phyloP scores from a whole-genome alignment of 2,113 vertebrate genomes.

The Saimiri boliviensis region DNA sequence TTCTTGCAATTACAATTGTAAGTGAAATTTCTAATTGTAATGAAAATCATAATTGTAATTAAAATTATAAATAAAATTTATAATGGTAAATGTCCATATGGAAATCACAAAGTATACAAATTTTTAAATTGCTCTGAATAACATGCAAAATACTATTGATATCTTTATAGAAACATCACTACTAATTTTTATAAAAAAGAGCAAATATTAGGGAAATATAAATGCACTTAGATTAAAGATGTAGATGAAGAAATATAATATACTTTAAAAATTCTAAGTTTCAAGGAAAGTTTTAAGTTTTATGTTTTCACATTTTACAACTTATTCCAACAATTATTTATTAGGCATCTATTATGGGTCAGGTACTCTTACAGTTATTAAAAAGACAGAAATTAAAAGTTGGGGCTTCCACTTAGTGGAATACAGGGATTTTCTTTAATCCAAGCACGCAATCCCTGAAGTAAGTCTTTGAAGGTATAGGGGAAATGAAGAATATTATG shows the following conservation, averaged over 20 bases:
- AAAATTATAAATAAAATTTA: too few relatives aligned
- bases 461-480: background rate
- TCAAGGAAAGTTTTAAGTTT: background rate
- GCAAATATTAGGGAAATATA: background rate
- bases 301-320: background rate
- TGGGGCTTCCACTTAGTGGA: background rate
- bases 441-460: background rate
- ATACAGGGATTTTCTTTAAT: background rate
- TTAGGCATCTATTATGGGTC: background rate
- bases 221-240: background rate
- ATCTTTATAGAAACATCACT: background rate
- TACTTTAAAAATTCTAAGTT: background rate
- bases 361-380: background rate
- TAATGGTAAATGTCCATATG: background rate
- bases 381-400: background rate
- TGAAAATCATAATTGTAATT: too few relatives aligned
- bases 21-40: background rate
- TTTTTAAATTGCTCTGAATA: background rate
- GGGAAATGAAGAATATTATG: background rate
- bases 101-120: background rate
- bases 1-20: background rate
- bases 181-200: background rate
- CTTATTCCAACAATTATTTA: background rate
- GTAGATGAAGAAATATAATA: background rate
- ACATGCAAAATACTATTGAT: background rate